Percentiles rank a stretch among this genome's conserved stretches.
phyloP scores from a whole-genome alignment of 1,140 invertebrate genomes.

The Wasmannia auropunctata region DNA sequence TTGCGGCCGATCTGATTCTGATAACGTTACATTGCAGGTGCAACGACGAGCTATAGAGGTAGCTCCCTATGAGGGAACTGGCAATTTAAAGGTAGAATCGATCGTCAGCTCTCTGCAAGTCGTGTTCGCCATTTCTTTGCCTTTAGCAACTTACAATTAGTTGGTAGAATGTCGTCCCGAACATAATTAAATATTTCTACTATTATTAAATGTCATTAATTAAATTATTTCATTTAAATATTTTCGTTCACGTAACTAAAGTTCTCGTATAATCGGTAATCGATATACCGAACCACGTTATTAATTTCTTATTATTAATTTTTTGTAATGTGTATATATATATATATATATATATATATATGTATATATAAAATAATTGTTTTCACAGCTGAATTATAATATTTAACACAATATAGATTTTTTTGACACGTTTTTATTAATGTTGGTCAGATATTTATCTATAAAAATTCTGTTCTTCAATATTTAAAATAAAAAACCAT shows the following conservation, averaged over 20 bases:
- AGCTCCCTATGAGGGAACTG: slow-evolving; percentile 10
- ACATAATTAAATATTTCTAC: not conserved
- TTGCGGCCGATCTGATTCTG: slow-evolving; percentile 39
- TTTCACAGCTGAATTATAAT: not conserved
- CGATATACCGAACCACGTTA: not conserved
- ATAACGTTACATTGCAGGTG: slow-evolving; percentile 48
- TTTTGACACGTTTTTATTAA: not conserved
- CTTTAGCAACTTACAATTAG: slow-evolving; percentile 12
- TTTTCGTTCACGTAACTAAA: not conserved
- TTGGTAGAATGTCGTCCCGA: not conserved
- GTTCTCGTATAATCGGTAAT: not conserved
- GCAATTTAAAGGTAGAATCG: slow-evolving; percentile 48
- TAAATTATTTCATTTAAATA: not conserved
- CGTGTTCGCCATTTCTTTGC: slow-evolving; percentile 12
- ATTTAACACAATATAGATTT: not conserved
- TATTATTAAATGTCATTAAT: not conserved
- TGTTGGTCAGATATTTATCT: not conserved
- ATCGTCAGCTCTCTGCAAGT: slow-evolving; percentile 13
- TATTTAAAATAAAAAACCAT: not conserved
- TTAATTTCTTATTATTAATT: not conserved
- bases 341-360: no score
- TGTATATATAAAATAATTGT: no score
- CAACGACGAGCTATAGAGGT: slow-evolving; percentile 21
- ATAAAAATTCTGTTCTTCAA: not conserved
- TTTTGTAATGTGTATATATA: not conserved